phyloP scores from a whole-genome alignment of 2,888 invertebrate species.

The Hyppa rectilinea region DNA sequence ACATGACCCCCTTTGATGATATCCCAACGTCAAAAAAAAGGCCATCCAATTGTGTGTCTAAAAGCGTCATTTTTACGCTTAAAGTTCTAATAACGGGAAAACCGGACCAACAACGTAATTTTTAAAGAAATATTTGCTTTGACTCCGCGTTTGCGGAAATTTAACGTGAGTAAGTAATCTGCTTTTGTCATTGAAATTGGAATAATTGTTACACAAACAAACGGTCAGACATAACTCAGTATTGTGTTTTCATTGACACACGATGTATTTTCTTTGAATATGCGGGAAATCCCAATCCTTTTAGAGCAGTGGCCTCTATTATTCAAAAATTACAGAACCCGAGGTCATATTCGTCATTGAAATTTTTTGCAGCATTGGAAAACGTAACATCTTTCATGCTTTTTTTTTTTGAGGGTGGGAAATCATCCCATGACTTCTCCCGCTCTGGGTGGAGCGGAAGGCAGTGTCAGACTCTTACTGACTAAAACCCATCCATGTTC shows the following conservation, averaged over 20 bases:
- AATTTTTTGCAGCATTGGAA: background rate
- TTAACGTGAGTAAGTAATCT: background rate
- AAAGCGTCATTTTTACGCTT: constrained; percentile 28
- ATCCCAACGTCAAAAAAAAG: too few relatives aligned
- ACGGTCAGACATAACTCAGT: constrained; percentile 14
- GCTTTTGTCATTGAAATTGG: constrained; percentile 22
- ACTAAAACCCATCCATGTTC: too few relatives aligned
- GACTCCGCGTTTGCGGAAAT: constrained; percentile 17
- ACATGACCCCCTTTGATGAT: too few relatives aligned
- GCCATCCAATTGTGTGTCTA: background rate
- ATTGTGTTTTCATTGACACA: constrained; percentile 11
- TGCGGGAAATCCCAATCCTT: constrained; percentile 9
- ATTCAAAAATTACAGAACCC: constrained; percentile 15
- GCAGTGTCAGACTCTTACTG: too few relatives aligned
- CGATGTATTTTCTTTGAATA: constrained; percentile 19
- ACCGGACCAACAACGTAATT: constrained; percentile 11
- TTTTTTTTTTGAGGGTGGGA: too few relatives aligned
- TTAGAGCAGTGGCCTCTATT: background rate
- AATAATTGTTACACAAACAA: constrained; percentile 21
- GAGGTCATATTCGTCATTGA: background rate
- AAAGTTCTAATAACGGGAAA: constrained; percentile 20
- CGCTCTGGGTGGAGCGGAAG: too few relatives aligned
- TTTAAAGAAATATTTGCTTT: constrained; percentile 30
- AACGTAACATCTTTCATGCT: too few relatives aligned
- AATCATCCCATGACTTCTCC: too few relatives aligned